These are phyloP conservation scores for Rhynchotus rufescens DNA, from an alignment of 2,797 vertebrate genomes.

Conservation along the genomic window DNA sequence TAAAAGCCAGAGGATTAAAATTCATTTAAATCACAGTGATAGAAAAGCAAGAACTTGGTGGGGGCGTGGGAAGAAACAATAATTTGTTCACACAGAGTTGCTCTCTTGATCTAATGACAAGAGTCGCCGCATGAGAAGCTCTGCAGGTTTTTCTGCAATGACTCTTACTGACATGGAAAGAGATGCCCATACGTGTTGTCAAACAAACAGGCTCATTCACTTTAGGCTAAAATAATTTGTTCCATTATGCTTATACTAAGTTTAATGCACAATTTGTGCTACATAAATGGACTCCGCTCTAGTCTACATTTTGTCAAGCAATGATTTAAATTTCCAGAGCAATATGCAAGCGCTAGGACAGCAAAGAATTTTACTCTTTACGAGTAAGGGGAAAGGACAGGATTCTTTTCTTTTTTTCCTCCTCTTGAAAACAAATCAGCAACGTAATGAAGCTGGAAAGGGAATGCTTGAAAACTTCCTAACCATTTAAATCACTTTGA, in stretches of 20 bases:
- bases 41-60: not conserved
- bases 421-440: not conserved
- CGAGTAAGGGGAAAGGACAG: not conserved
- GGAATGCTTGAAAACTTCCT: not conserved
- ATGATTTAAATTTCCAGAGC: not conserved
- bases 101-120: not conserved
- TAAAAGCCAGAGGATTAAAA: not conserved
- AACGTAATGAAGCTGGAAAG: not conserved
- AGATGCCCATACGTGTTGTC: conserved; percentile 12
- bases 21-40: not conserved
- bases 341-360: not conserved
- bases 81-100: not conserved
- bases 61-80: not conserved
- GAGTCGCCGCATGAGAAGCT: not conserved
- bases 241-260: not conserved
- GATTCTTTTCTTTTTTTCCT: too few relatives aligned
- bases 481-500: not conserved
- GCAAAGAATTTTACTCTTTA: not conserved
- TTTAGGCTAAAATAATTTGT: not conserved
- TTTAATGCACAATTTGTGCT: not conserved
- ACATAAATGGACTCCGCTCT: not conserved
- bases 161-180: conserved; percentile 7
- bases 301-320: not conserved
- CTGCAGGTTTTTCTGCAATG: conserved; percentile 25
- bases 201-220: not conserved